Evolutionary conservation across 1,140 invertebrate genomes (phyloP).

Genomic region (Drosophila auraria): DNA sequence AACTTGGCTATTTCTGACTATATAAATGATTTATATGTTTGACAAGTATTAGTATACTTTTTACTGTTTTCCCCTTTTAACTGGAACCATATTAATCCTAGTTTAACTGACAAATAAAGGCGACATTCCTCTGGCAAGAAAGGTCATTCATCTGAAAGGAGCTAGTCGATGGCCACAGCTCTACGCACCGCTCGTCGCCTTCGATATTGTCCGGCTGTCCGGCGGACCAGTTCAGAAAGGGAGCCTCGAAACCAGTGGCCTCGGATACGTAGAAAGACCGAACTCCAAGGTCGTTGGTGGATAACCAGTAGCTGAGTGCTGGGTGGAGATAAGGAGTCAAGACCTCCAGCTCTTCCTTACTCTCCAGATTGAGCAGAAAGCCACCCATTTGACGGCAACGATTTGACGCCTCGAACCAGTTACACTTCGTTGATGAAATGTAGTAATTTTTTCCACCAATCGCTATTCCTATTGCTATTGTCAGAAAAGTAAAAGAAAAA

Average conservation of each 20-base stretch:
- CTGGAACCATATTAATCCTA: neutral
- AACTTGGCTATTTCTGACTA: too few species aligned
- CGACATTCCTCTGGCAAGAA: constrained; percentile 13
- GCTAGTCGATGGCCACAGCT: constrained; percentile 32
- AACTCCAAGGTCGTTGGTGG: constrained; percentile 46
- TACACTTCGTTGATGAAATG: constrained; percentile 23
- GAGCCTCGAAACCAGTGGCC: constrained; percentile 27
- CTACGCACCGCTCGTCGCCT: constrained; percentile 42
- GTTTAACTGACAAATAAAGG: constrained; percentile 34
- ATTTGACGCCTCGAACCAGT: constrained; percentile 50
- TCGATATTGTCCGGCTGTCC: constrained; percentile 48
- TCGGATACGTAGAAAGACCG: constrained; percentile 34
- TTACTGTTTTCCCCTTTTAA: neutral
- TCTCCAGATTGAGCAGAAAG: constrained; percentile 21
- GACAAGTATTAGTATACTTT: too few species aligned
- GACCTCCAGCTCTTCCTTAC: constrained; percentile 13
- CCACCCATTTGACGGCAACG: constrained; percentile 39
- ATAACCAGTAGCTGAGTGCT: constrained; percentile 43
- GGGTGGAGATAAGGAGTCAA: constrained; percentile 28
- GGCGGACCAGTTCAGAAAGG: constrained; percentile 35
- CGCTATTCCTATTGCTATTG: neutral
- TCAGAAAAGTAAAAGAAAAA: neutral
- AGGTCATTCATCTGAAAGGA: constrained; percentile 45
- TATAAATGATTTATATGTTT: too few species aligned
- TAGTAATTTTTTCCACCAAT: constrained; percentile 23